phyloP scores from a whole-genome alignment of 2,113 vertebrate species.

The Chionis minor region DNA sequence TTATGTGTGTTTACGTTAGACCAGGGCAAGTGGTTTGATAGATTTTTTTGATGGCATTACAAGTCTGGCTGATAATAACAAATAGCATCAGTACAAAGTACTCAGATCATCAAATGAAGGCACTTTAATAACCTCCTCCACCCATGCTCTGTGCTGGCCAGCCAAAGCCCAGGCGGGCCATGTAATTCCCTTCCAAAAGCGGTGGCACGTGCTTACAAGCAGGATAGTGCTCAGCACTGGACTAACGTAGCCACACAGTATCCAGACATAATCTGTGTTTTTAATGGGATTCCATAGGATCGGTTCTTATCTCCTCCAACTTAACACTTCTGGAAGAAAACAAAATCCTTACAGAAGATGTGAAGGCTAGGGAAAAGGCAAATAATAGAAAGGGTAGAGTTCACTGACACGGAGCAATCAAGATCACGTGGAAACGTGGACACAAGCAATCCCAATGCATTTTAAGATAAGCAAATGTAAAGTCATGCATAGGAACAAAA shows the following conservation, averaged over 20 bases:
- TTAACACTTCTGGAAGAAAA: not conserved
- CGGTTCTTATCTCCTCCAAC: not conserved
- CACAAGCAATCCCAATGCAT: not conserved
- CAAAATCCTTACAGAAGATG: not conserved
- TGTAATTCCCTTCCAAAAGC: not conserved
- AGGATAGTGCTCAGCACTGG: not conserved
- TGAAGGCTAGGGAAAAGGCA: not conserved
- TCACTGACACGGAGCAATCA: not conserved
- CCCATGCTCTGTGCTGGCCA: not conserved
- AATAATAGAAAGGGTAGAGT: not conserved
- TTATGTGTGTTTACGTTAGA: not conserved
- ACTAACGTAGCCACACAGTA: not conserved
- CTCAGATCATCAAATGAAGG: not conserved
- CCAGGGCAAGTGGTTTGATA: not conserved
- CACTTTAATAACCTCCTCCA: not conserved
- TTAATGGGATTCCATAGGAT: not conserved
- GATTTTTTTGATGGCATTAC: not conserved
- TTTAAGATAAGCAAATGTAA: conserved; percentile 5
- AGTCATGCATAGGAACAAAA: not conserved
- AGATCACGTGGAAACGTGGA: not conserved
- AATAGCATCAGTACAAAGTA: not conserved
- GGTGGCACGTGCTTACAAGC: rapidly evolving
- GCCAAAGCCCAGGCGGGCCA: not conserved
- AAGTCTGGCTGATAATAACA: not conserved
- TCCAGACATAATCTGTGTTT: not conserved